These are phyloP conservation scores for Lepidostoma basale DNA, from an alignment of 1,140 invertebrate genomes.

Conservation along the genomic window DNA sequence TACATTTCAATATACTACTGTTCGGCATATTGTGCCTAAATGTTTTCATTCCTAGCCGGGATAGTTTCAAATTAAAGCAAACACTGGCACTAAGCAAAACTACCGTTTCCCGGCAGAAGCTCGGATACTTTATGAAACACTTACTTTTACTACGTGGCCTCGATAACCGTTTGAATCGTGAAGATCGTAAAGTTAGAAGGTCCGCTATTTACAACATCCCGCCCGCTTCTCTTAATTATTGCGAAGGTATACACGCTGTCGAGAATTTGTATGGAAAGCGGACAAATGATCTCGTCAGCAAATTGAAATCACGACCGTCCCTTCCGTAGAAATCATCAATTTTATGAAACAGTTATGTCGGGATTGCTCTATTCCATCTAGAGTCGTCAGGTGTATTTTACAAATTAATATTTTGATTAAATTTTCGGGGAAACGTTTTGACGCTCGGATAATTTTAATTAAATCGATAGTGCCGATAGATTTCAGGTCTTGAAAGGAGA, in stretches of 20 bases:
- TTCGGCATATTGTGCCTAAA: background rate
- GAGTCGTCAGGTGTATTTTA: background rate
- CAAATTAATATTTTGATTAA: background rate
- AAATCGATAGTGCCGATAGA: too few species aligned
- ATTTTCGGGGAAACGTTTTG: background rate
- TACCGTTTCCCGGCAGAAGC: too few species aligned
- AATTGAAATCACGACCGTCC: slow-evolving; percentile 26
- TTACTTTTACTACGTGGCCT: background rate
- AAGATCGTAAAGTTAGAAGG: slow-evolving; percentile 11
- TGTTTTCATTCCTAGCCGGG: background rate
- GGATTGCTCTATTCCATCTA: background rate
- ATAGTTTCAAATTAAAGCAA: too few species aligned
- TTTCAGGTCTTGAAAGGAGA: too few species aligned
- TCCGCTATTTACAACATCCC: slow-evolving; percentile 2
- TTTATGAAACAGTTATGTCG: background rate
- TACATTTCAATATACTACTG: slow-evolving; percentile 27
- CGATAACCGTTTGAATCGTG: background rate
- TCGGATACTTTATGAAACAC: too few species aligned
- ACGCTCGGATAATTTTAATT: too few species aligned
- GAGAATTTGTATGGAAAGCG: slow-evolving; percentile 19
- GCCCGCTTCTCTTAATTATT: slow-evolving; percentile 29
- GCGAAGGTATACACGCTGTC: slow-evolving; percentile 17
- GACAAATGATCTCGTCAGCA: slow-evolving; percentile 25
- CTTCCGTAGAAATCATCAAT: slow-evolving; percentile 2
- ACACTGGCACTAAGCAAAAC: background rate